Conservation (phyloP, 2,113 vertebrate species). For the Halcyon senegalensis region DNA sequence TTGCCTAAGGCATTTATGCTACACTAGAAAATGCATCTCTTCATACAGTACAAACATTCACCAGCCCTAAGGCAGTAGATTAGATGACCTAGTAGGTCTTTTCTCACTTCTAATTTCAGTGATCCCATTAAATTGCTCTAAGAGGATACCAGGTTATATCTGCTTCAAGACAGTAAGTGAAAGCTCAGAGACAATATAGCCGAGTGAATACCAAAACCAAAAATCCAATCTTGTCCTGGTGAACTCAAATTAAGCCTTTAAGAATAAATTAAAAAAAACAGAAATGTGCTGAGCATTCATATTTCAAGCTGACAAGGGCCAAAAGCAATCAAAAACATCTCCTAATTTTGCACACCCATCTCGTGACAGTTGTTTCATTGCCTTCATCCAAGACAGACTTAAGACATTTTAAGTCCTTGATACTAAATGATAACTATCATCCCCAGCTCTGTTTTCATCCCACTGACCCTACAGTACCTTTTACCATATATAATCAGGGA, state of each 20-base stretch:
- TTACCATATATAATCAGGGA: neutral
- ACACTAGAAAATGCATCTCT: neutral
- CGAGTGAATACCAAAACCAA: neutral
- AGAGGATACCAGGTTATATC: neutral
- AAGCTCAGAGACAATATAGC: neutral
- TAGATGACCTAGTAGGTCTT: neutral
- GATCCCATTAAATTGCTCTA: neutral
- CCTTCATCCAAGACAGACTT: neutral
- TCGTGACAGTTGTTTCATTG: neutral
- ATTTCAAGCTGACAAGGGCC: neutral
- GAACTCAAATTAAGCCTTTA: neutral
- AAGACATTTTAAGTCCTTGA: neutral
- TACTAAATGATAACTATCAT: neutral
- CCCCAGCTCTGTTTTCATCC: neutral
- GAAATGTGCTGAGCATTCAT: neutral
- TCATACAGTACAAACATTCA: neutral
- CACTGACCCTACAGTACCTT: neutral
- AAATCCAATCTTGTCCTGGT: neutral
- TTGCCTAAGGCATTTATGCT: neutral
- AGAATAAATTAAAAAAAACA: neutral
- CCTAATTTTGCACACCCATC: neutral
- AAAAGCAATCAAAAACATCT: conserved; percentile 10
- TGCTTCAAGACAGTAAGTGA: neutral
- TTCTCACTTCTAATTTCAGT: neutral
- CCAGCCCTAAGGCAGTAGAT: neutral